Base-by-base conservation (phyloP, 2,113 vertebrate genomes). In the Alouatta palliata region DNA sequence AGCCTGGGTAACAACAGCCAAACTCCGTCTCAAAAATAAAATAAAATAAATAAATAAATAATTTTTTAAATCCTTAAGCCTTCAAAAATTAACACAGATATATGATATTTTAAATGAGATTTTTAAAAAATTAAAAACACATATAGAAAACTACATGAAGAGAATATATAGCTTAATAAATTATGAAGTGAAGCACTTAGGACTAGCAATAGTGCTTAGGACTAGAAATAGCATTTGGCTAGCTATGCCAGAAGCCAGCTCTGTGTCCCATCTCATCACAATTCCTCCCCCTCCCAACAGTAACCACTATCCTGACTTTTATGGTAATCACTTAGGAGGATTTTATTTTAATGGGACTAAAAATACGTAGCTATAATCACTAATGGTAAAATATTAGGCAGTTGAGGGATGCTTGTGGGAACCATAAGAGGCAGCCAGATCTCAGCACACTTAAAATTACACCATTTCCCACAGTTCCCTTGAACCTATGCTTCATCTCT, bases 331-430 rank as follows among this genome's bases (percentile, higher is more conserved):
- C 90, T 97, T 84, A 96, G 54, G 45, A 93, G 47, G 92, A 91
- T 93, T 97, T 86, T 91, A 76, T 95, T 97, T 96, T 97, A 95
- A 97, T 97, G 97, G 90, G 71, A 83, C 61, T 91, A 80, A 94
- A 81, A 82, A 17, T 23, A 25, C 76, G 91, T 97, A 96, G 90
- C 96, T 97, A 95, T 96, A 97, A 84, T 47, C 90, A 85, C 90
- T 96, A 95, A 90, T 97, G 96, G 86, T 77, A 86, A 54, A 93
- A 45, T 87, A 75, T 88, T 94, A 80, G n/a, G 68, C 80, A 71
- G 49, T 61, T 90, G 87, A 87, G 12, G 45, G 16, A 20, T 85
- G 56, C 94, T 85, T 49, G 27, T 37, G n/a, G 40, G 17, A 96
- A 40, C 7, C 56, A 49, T 6, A 1, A 91, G 32, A 94, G 85